Conservation (phyloP, 2,888 invertebrate species). For the Subacronicta megacephala region DNA sequence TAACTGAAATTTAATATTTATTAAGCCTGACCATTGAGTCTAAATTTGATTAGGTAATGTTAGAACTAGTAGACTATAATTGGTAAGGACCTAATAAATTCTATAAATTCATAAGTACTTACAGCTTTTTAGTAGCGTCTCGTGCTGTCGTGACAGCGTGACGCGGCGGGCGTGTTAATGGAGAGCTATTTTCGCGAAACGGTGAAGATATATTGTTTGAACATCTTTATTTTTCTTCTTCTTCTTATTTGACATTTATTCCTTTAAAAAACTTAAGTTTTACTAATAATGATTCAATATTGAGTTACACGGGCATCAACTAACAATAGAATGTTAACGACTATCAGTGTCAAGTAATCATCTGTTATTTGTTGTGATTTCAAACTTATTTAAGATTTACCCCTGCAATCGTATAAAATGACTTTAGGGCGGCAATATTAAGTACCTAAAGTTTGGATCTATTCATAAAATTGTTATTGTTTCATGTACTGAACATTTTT, state of each 20-base stretch:
- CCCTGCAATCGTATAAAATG: not conserved
- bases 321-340: not conserved
- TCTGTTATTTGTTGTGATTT: not conserved
- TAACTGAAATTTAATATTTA: not conserved
- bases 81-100: conserved; percentile 9
- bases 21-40: not conserved
- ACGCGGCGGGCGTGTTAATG: conserved; percentile 31
- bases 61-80: conserved; percentile 1
- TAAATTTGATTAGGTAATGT: not conserved
- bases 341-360: conserved; percentile 1
- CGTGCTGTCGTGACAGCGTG: conserved; percentile 30
- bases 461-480: not conserved
- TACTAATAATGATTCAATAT: too few relatives aligned
- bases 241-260: not conserved
- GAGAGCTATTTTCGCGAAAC: conserved; percentile 37
- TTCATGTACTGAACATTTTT: too few relatives aligned
- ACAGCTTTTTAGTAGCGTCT: conserved; percentile 17
- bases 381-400: too few relatives aligned
- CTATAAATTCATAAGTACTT: conserved; percentile 5
- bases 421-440: not conserved
- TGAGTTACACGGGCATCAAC: too few relatives aligned
- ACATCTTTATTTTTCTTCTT: conserved; percentile 23
- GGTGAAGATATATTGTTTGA: conserved; percentile 24
- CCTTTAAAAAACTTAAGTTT: too few relatives aligned
- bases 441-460: not conserved